Conservation (phyloP, 2,888 invertebrate species). For the Scrobipalpa costella region DNA sequence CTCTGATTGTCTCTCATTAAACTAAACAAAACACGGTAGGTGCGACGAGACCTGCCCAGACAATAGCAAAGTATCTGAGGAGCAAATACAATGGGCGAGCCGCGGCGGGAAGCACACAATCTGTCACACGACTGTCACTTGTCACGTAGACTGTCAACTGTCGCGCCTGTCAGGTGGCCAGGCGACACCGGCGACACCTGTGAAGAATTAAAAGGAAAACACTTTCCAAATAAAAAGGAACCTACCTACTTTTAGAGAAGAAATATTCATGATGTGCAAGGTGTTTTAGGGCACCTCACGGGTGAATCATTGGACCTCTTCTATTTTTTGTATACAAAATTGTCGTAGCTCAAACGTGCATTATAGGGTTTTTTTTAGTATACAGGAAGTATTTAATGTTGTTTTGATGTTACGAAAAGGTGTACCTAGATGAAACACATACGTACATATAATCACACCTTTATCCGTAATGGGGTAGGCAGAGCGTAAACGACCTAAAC, state of each 20-base stretch:
- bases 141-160: slow-evolving; percentile 52
- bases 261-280: too few relatives aligned
- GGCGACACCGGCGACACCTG: slow-evolving; percentile 51
- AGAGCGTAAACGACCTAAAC: too few relatives aligned
- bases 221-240: not conserved
- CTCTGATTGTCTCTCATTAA: too few relatives aligned
- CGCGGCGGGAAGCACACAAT: slow-evolving; percentile 65
- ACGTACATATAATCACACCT: too few relatives aligned
- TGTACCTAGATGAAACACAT: not conserved
- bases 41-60: slow-evolving; percentile 10
- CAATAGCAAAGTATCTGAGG: not conserved
- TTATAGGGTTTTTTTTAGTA: too few relatives aligned
- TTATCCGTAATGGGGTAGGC: too few relatives aligned
- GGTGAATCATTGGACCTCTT: not conserved
- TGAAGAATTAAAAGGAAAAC: slow-evolving; percentile 37
- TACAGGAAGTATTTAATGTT: not conserved
- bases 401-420: too few relatives aligned
- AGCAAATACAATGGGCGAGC: slow-evolving; percentile 38
- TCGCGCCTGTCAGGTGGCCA: slow-evolving; percentile 44
- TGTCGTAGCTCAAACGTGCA: too few relatives aligned
- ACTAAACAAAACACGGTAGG: not conserved
- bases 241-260: too few relatives aligned
- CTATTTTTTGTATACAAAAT: not conserved
- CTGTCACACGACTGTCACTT: slow-evolving; percentile 64
- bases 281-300: too few relatives aligned